Conservation (phyloP, 1,140 invertebrate genomes). For the Pentalonia nigronervosa region DNA sequence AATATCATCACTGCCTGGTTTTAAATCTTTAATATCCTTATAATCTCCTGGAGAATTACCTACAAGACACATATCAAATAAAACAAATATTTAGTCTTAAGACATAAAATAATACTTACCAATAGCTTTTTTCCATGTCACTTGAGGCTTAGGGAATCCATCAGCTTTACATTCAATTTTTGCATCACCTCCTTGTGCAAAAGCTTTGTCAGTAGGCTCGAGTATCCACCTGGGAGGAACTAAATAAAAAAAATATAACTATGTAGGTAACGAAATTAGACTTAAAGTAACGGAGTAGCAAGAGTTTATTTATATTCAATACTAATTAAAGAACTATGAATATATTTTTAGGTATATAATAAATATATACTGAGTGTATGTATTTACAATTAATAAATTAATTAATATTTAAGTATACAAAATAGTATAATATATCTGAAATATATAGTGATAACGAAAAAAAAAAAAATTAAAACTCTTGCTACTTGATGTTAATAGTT, state of each 20-base stretch:
- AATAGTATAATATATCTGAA: neutral
- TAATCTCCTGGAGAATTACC: conserved; percentile 85
- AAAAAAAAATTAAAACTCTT: conserved; percentile 5
- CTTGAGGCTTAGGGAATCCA: conserved; percentile 90
- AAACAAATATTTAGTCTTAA: neutral
- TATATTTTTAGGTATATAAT: neutral
- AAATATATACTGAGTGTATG: neutral
- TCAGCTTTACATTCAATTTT: conserved; percentile 94
- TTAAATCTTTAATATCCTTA: conserved; percentile 86
- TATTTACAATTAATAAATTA: neutral
- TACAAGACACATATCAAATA: conserved; percentile 63
- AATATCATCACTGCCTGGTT: conserved; percentile 85
- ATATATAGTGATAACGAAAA: neutral
- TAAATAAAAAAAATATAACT: conserved; percentile 65
- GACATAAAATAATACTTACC: conserved; percentile 68
- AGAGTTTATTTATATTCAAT: neutral
- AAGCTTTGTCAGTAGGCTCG: conserved; percentile 93
- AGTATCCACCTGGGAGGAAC: conserved; percentile 96
- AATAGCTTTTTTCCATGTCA: conserved; percentile 94
- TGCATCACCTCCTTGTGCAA: conserved; percentile 90
- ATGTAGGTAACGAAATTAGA: neutral
- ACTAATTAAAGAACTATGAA: neutral
- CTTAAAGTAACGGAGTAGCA: conserved; percentile 23
- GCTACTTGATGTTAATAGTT: conserved; percentile 3
- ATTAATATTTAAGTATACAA: neutral